Percentiles rank a stretch among this genome's conserved stretches.
Evolutionary conservation across 2,113 vertebrate species (phyloP).

Genomic region (Salvelinus sp.): DNA sequence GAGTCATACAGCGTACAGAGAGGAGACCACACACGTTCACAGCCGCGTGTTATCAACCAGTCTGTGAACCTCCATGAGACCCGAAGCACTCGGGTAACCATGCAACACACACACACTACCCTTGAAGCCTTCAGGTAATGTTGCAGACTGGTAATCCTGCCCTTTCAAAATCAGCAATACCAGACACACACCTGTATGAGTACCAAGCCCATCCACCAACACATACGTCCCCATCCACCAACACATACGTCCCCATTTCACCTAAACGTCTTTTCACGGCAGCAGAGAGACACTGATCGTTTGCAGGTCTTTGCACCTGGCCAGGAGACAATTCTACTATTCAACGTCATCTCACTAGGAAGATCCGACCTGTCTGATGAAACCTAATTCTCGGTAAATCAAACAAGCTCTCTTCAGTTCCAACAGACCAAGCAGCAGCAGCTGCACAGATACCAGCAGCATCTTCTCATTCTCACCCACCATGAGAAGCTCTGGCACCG

Average conservation of each 20-base stretch:
- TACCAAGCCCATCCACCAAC: neutral
- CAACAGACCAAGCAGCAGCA: neutral
- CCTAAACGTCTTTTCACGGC: neutral
- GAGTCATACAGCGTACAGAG: neutral
- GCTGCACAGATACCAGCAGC: constrained; percentile 28
- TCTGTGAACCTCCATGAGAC: constrained; percentile 37
- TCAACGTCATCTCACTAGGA: neutral
- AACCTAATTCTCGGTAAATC: neutral
- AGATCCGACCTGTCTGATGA: neutral
- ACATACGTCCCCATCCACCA: neutral
- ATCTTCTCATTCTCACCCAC: constrained; percentile 13
- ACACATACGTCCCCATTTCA: neutral
- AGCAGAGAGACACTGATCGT: neutral
- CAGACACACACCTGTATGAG: neutral
- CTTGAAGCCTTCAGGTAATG: neutral
- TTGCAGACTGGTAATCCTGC: neutral
- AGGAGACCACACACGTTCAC: neutral
- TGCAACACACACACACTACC: neutral
- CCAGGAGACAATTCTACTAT: neutral
- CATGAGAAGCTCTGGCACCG: constrained; percentile 25
- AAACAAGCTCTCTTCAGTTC: neutral
- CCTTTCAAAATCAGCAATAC: neutral
- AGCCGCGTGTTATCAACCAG: neutral
- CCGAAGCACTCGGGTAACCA: constrained; percentile 6
- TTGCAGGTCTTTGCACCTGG: constrained; percentile 6